Evolutionary conservation across 2,113 vertebrate genomes (phyloP).

Genomic region (Myiopsitta monachus): DNA sequence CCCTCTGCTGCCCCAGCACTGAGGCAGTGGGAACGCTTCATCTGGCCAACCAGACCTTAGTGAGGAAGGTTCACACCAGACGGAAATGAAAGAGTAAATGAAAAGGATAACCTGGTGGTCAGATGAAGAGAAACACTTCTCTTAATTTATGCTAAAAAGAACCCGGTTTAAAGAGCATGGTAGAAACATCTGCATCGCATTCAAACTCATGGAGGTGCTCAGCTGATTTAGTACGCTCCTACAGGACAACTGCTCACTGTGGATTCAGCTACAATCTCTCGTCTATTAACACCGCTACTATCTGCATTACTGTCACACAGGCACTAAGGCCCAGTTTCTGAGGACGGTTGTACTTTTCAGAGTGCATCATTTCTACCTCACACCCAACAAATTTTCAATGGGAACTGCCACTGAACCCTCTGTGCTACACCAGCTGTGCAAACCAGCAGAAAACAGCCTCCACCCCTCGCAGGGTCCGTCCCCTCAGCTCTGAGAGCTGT

Average conservation of each 20-base stretch:
- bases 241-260: background rate
- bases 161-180: fast-evolving
- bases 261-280: background rate
- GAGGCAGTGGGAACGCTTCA: fast-evolving
- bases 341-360: background rate
- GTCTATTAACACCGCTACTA: fast-evolving
- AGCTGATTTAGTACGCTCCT: background rate
- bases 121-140: background rate
- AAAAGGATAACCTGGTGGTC: background rate
- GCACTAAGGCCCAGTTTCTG: background rate
- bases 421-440: background rate
- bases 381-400: background rate
- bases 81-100: background rate
- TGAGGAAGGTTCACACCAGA: background rate
- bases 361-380: background rate
- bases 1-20: conserved; percentile 39
- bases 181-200: background rate
- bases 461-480: background rate
- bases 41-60: fast-evolving
- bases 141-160: background rate
- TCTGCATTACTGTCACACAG: fast-evolving
- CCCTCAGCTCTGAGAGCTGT: background rate
- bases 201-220: background rate
- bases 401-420: background rate
- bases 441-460: background rate